Evolutionary conservation across 1,140 invertebrate species (phyloP).

Genomic region (Steinernema feltiae): DNA sequence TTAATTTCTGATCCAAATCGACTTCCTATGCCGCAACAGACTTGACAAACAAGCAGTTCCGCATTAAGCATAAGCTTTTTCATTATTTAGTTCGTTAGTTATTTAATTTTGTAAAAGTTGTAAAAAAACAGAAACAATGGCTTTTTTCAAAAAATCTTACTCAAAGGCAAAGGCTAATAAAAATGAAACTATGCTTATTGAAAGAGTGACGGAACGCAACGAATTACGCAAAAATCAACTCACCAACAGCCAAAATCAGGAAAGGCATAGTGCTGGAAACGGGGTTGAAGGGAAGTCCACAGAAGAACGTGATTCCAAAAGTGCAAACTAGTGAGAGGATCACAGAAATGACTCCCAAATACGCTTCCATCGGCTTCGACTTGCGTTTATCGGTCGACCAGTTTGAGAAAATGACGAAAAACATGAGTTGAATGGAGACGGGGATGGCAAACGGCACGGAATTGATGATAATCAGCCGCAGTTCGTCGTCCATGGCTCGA

Average conservation of each 20-base stretch:
- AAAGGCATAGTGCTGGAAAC: constrained; percentile 58
- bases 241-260: constrained; percentile 53
- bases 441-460: constrained; percentile 55
- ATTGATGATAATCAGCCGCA: constrained; percentile 52
- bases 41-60: no score
- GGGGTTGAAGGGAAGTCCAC: constrained; percentile 54
- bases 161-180: no score
- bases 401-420: constrained; percentile 54
- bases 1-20: no score
- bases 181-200: no score
- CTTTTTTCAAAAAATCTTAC: no score
- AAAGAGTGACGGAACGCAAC: no score
- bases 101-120: no score
- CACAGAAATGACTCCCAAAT: constrained; percentile 54
- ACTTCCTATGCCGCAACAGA: no score
- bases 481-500: constrained; percentile 57
- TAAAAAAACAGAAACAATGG: no score
- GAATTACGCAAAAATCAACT: constrained; percentile 21
- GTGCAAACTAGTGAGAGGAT: constrained; percentile 50
- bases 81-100: no score
- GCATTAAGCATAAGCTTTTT: no score
- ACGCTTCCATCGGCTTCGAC: constrained; percentile 56
- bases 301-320: constrained; percentile 53
- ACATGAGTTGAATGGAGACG: constrained; percentile 52
- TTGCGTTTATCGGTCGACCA: constrained; percentile 46